Percentiles rank a stretch among this genome's conserved stretches.
These are phyloP conservation scores for Grus americana DNA, from an alignment of 2,113 vertebrate genomes.

Conservation along the genomic window DNA sequence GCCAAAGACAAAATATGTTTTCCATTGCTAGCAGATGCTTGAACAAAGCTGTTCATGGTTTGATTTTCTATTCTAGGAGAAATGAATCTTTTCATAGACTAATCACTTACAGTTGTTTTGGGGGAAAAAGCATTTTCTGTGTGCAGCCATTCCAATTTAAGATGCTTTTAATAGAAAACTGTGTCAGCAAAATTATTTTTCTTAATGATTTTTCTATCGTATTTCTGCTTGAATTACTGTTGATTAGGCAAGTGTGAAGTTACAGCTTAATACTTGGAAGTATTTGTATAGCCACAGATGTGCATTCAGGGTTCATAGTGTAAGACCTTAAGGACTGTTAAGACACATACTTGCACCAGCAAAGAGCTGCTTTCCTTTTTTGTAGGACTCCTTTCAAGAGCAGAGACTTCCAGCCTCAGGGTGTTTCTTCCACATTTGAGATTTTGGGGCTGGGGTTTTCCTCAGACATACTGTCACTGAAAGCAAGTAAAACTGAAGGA, in stretches of 20 bases:
- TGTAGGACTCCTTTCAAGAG: neutral
- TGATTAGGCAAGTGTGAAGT: conserved; percentile 8
- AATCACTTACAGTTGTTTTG: neutral
- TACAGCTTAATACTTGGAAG: neutral
- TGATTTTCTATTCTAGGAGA: conserved; percentile 39
- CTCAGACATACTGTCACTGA: neutral
- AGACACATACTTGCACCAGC: neutral
- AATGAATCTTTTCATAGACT: conserved; percentile 16
- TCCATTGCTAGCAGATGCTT: conserved; percentile 9
- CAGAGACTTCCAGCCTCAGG: neutral
- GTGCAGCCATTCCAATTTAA: neutral
- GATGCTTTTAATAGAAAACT: neutral
- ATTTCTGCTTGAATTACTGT: conserved; percentile 42
- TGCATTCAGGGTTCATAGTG: neutral
- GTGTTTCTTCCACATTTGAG: neutral
- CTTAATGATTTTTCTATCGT: conserved; percentile 17
- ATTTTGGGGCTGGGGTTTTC: neutral
- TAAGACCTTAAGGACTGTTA: neutral
- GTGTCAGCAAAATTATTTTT: neutral
- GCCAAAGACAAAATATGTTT: conserved; percentile 18
- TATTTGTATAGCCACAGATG: neutral
- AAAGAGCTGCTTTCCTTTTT: neutral
- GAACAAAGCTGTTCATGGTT: conserved; percentile 21
- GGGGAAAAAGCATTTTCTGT: neutral
- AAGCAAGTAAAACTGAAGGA: neutral